Conservation (phyloP, 1,140 invertebrate genomes). For the Ips typographus region DNA sequence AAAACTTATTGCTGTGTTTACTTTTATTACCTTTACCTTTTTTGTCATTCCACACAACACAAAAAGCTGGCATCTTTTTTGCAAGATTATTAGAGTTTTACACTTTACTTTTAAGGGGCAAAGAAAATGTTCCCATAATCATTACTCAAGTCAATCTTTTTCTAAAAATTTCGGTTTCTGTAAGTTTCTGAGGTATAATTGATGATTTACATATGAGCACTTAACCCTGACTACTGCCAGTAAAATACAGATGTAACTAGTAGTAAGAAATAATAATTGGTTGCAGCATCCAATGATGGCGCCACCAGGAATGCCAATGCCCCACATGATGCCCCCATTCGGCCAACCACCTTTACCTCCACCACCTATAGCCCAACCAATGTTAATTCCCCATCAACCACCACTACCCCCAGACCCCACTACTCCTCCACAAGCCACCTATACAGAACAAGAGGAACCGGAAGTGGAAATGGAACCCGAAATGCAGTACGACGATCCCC, state of each 20-base stretch:
- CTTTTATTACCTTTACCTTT: too few species aligned
- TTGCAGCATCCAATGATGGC: background rate
- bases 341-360: background rate
- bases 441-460: background rate
- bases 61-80: too few species aligned
- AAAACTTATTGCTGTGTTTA: too few species aligned
- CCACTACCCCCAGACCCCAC: conserved; percentile 3
- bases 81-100: too few species aligned
- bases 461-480: conserved; percentile 4
- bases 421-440: background rate
- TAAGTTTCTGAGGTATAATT: too few species aligned
- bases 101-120: too few species aligned
- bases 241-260: background rate
- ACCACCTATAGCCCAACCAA: conserved; percentile 3
- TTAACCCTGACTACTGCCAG: too few species aligned
- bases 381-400: background rate
- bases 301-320: background rate
- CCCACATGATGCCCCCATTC: conserved; percentile 2
- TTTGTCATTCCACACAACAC: too few species aligned
- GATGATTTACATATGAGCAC: too few species aligned
- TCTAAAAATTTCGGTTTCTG: too few species aligned
- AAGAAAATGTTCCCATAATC: too few species aligned
- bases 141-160: too few species aligned
- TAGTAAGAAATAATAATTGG: background rate
- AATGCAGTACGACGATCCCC: conserved; percentile 39